These are phyloP conservation scores for Cetonia aurata DNA, from an alignment of 2,888 invertebrate genomes.

Conservation along the genomic window DNA sequence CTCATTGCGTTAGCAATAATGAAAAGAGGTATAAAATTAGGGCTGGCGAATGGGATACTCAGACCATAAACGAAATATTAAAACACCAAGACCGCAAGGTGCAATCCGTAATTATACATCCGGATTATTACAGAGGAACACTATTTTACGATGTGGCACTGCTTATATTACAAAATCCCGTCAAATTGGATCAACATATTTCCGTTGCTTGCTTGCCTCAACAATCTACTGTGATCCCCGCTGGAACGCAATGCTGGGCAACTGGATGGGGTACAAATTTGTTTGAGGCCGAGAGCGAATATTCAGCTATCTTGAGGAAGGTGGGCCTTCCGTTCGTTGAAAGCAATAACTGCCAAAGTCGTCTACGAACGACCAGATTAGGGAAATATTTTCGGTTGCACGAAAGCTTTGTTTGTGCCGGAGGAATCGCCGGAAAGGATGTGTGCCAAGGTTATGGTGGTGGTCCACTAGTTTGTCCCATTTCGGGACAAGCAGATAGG, in stretches of 20 bases:
- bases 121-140: constrained; percentile 75
- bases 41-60: constrained; percentile 88
- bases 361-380: constrained; percentile 76
- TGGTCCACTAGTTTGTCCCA: constrained; percentile 81
- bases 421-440: constrained; percentile 80
- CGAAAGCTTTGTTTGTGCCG: constrained; percentile 81
- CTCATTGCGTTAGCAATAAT: constrained; percentile 77
- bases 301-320: constrained; percentile 73
- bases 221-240: constrained; percentile 63
- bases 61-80: constrained; percentile 76
- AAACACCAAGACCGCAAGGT: constrained; percentile 80
- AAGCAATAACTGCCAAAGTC: constrained; percentile 62
- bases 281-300: constrained; percentile 71
- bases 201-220: constrained; percentile 78
- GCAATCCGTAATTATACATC: constrained; percentile 71
- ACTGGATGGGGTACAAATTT: constrained; percentile 83
- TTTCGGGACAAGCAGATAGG: constrained; percentile 65
- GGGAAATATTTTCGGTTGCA: constrained; percentile 77
- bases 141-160: constrained; percentile 83
- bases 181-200: constrained; percentile 76
- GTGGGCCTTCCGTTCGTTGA: constrained; percentile 79
- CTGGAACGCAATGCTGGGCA: constrained; percentile 73
- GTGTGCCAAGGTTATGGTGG: constrained; percentile 85
- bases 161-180: constrained; percentile 73
- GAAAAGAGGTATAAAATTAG: constrained; percentile 67